A percentile compares a stretch with the other conserved stretches of the same genome.
phyloP scores from a whole-genome alignment of 2,113 vertebrate genomes.

The Holacanthus passer region DNA sequence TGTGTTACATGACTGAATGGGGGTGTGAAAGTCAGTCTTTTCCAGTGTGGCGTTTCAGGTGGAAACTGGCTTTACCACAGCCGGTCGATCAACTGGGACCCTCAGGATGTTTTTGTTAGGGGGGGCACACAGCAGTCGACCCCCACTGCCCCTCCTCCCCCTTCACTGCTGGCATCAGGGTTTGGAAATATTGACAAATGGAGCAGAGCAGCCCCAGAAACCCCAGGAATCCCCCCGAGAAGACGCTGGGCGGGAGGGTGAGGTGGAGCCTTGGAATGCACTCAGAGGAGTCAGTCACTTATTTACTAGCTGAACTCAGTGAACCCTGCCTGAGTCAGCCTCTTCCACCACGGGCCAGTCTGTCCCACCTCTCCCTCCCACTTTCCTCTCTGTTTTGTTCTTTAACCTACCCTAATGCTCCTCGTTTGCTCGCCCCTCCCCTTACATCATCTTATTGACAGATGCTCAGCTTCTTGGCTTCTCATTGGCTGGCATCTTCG shows the following conservation, averaged over 20 bases:
- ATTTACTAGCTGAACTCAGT: slow-evolving; percentile 87
- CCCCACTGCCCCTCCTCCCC: neutral
- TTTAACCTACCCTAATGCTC: slow-evolving; percentile 33
- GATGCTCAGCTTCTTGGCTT: slow-evolving; percentile 15
- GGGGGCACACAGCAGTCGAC: slow-evolving; percentile 50
- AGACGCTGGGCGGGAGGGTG: slow-evolving; percentile 73
- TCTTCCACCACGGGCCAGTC: slow-evolving; percentile 69
- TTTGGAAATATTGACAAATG: slow-evolving; percentile 80
- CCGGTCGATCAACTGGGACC: slow-evolving; percentile 50
- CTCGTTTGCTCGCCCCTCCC: slow-evolving; percentile 16
- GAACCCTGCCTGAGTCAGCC: slow-evolving; percentile 86
- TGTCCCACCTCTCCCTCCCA: slow-evolving; percentile 43
- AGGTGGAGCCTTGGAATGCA: slow-evolving; percentile 86
- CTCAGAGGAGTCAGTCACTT: slow-evolving; percentile 82
- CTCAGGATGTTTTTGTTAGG: slow-evolving; percentile 80
- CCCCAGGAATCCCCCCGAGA: slow-evolving; percentile 81
- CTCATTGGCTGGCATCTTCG: slow-evolving; percentile 54
- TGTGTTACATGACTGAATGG: slow-evolving; percentile 28
- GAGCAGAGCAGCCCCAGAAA: slow-evolving; percentile 78
- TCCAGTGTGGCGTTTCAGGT: slow-evolving; percentile 47
- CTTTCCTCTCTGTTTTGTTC: slow-evolving; percentile 52
- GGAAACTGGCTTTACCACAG: slow-evolving; percentile 48
- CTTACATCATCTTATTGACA: slow-evolving; percentile 53
- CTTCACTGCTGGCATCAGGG: slow-evolving; percentile 49
- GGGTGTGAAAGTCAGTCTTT: slow-evolving; percentile 43